Percentiles rank a stretch among this genome's conserved stretches.
phyloP scores from a whole-genome alignment of 2,888 invertebrate genomes.

The Melanotus villosus region DNA sequence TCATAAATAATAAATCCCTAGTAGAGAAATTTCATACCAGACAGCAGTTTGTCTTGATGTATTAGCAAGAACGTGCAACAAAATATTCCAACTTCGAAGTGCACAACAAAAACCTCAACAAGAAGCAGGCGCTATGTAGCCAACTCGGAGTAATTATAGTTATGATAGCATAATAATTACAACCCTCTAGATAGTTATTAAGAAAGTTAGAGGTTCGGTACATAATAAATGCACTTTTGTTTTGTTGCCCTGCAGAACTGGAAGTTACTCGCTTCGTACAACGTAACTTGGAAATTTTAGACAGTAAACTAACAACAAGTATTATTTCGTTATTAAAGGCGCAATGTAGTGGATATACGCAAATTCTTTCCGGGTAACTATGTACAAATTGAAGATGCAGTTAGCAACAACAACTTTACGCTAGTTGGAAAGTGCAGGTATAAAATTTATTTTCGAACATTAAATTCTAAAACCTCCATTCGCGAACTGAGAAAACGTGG shows the following conservation, averaged over 20 bases:
- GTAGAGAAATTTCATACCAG: constrained; percentile 28
- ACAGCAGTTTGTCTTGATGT: constrained; percentile 31
- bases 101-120: constrained; percentile 26
- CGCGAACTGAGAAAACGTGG: too few relatives aligned
- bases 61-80: constrained; percentile 23
- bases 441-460: background rate
- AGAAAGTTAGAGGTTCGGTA: constrained; percentile 28
- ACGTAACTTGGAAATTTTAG: constrained; percentile 8
- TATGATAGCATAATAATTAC: constrained; percentile 37
- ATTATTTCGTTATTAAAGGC: background rate
- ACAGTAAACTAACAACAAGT: background rate
- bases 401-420: background rate
- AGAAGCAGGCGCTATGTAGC: constrained; percentile 25
- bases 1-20: constrained; percentile 24
- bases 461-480: background rate
- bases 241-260: background rate
- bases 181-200: constrained; percentile 14
- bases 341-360: background rate
- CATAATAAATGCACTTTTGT: constrained; percentile 28
- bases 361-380: background rate
- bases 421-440: background rate
- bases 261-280: background rate
- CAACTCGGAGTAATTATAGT: constrained; percentile 30
- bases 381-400: background rate
- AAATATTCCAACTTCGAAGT: constrained; percentile 33